Evolutionary conservation across 2,888 invertebrate genomes (phyloP), one percentile per base, ranked within the genome.

Genomic region (Melinopterus prodromus): DNA sequence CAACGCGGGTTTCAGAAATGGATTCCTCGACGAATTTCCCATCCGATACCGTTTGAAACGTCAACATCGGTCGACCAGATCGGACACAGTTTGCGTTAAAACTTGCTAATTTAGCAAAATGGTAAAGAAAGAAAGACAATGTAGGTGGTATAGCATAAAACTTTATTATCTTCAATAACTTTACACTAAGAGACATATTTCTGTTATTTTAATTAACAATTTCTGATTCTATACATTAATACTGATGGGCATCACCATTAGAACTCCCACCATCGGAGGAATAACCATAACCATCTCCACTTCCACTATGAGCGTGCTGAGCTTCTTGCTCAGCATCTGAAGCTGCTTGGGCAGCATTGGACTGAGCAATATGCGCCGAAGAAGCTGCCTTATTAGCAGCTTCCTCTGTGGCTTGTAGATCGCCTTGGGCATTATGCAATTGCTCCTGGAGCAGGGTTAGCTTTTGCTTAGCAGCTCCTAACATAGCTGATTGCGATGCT

Each of bases 401-500:
- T 0, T 92, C 88, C 86, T 94, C 93, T 0, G 95, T 95, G 1
- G 94, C 95, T 83, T 94, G 94, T 86, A 94, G 95, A 88, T 95
- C 95, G 81, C 94, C 90, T 69, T 94, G 92, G 69, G 94, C 94
- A 2, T 92, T 92, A 79, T 92, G 91, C 16, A 95, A 90, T 84
- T 95, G 94, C 37, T 94, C 93, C 80, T 92, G 92, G 15, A 94
- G 89, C 4, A 93, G 90, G 81, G 93, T 92, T n/a, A 94, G 89
- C 70, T 94, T 89, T 83, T 93, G 93, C 81, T 94, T 92, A 0
- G 95, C 94, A 12, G 94, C 93, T 7, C 95, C 94, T 0, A 95
- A 93, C 95, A 95, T 95, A 71, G 94, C 92, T 38, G 94, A 94
- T 85, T 95, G 95, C 0, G 95, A 94, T 0, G 95, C 95, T 7